Evolutionary conservation across 2,113 vertebrate species (phyloP), one percentile per base, ranked within the genome.

Genomic region (Xenopus tropicalis): DNA sequence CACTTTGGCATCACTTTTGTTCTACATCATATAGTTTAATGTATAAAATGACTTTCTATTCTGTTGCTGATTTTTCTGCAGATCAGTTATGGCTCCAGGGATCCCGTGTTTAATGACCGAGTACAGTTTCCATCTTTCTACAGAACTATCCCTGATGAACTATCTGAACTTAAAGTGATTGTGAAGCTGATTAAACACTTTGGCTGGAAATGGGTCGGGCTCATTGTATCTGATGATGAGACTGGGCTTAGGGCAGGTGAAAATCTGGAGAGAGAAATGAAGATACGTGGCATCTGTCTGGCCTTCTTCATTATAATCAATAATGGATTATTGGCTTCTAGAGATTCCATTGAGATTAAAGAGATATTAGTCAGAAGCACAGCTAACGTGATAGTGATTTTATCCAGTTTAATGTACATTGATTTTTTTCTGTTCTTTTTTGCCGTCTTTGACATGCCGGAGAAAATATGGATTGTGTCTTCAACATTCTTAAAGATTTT

Each of bases 201-300:
- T 24, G 44, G 42, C 16, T 71, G 69, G 69, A 71, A 58, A 9
- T 71, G 69, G 70, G 43, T 71, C 48, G 70, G 70, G 23, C 57
- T 71, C 16, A 42, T 71, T 48, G 37, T 62, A 25, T 22, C 59
- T 37, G 70, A 61, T 71, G 58, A 71, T 62, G 58, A 62, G 5
- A 19, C n/a, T 62, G 61, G 61, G 1, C 61, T 24, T 7, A 29
- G 12, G 24, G 61, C 61, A 19, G 14, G 61, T 62, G 61, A 62
- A 6, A 29, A 17, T 13, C 13, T 62, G 23, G 23, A 29, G 24
- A 62, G 24, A 14, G 22, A 29, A 29, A 16, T 62, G 23, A 29
- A 17, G 21, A 62, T 5, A 1, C 7, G 5, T 37, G 61, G 61
- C 1, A 16, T 21, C 61, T 62, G 61, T 37, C 11, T 29, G 24